phyloP scores from a whole-genome alignment of 2,888 invertebrate species.

The Lamellibrachia satsuma region DNA sequence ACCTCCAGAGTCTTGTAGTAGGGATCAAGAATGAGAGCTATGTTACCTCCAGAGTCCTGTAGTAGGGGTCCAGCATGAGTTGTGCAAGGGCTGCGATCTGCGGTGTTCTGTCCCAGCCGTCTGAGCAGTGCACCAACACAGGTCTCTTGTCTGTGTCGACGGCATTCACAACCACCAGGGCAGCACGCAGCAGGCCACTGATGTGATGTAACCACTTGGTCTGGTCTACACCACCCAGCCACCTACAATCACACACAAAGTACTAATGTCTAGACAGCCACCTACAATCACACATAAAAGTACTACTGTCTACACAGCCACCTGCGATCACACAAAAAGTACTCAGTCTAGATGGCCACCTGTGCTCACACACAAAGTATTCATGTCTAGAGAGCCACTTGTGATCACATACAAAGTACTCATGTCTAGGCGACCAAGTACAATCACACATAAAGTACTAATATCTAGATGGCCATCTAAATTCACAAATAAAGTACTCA shows the following conservation, averaged over 20 bases:
- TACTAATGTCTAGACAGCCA: too few species aligned
- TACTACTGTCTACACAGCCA: too few species aligned
- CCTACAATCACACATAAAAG: too few species aligned
- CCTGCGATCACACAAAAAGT: too few species aligned
- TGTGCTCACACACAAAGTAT: too few species aligned
- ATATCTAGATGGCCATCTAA: too few species aligned
- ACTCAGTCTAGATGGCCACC: too few species aligned
- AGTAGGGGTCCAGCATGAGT: slow-evolving; percentile 90
- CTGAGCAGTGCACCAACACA: slow-evolving; percentile 96
- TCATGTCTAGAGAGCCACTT: too few species aligned
- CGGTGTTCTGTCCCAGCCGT: slow-evolving; percentile 98
- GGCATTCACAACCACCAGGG: slow-evolving; percentile 77
- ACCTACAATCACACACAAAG: slow-evolving; percentile 70
- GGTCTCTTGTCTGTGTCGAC: slow-evolving; percentile 82
- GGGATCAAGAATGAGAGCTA: neutral
- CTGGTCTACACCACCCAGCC: slow-evolving; percentile 87
- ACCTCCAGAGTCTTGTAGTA: slow-evolving; percentile 81
- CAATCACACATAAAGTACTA: too few species aligned
- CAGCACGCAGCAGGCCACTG: slow-evolving; percentile 83
- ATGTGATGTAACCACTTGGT: slow-evolving; percentile 93
- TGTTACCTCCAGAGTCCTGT: slow-evolving; percentile 84
- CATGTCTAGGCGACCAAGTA: too few species aligned
- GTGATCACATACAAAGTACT: too few species aligned
- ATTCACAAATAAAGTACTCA: too few species aligned
- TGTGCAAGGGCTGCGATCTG: slow-evolving; percentile 94